phyloP scores from a whole-genome alignment of 92 coral and sea anemone species.

The Meandrina meandrites region DNA sequence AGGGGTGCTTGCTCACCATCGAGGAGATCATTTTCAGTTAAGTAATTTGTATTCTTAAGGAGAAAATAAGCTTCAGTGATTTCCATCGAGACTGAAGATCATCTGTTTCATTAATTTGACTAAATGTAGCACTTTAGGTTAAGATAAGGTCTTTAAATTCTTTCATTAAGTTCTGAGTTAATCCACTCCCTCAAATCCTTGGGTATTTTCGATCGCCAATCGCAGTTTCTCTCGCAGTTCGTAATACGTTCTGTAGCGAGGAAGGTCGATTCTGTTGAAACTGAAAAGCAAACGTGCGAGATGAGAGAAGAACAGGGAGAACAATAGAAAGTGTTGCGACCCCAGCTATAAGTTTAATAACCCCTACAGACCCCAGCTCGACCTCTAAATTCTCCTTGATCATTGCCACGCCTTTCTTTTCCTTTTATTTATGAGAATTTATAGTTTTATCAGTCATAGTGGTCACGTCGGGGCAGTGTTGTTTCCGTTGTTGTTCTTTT shows the following conservation, averaged over 20 bases:
- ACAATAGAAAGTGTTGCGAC: background rate
- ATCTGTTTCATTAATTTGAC: background rate
- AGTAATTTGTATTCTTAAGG: background rate
- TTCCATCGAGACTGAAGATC: background rate
- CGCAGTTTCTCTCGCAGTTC: conserved; percentile 93
- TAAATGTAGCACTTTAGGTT: background rate
- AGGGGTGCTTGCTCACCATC: background rate
- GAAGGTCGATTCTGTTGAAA: conserved; percentile 96
- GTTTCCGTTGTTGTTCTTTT: too few species aligned
- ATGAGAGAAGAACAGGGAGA: background rate
- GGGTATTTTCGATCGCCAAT: conserved; percentile 93
- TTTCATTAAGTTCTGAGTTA: too few species aligned
- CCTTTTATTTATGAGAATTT: too few species aligned
- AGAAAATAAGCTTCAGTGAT: background rate
- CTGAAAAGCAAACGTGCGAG: conserved; percentile 48
- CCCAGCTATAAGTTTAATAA: background rate
- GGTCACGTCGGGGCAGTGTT: too few species aligned
- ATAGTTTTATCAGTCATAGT: too few species aligned
- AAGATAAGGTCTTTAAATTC: background rate
- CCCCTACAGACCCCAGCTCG: too few species aligned
- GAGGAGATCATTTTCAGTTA: background rate
- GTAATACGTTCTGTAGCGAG: conserved; percentile 93
- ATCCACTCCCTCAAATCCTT: conserved; percentile 99
- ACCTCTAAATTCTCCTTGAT: too few species aligned
- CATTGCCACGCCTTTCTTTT: too few species aligned